Conservation (phyloP, 1,140 invertebrate genomes). For the Ylistrum balloti region DNA sequence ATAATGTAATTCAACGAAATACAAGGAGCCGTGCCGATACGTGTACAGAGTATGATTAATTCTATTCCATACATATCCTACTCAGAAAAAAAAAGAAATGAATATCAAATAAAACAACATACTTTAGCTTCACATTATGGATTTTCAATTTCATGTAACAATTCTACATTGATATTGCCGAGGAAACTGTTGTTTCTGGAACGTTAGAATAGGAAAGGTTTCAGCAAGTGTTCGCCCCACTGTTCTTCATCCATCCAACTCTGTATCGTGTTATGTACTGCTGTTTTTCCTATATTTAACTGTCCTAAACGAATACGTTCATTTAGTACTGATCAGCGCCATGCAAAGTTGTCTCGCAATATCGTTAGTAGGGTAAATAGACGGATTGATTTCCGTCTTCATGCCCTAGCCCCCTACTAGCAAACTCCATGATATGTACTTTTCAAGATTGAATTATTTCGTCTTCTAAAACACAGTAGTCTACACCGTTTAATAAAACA, state of each 20-base stretch:
- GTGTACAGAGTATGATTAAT: no score
- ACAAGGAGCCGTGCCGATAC: no score
- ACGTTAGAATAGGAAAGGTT: no score
- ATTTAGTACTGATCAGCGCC: slow-evolving; percentile 6
- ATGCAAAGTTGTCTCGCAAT: background rate
- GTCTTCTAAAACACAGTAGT: background rate
- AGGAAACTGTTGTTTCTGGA: no score
- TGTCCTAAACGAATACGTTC: background rate
- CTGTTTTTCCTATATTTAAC: background rate
- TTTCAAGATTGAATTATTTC: slow-evolving; percentile 22
- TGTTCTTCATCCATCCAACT: background rate
- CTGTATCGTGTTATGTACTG: background rate
- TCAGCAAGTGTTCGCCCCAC: no score
- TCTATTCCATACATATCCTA: no score
- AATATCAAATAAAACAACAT: no score
- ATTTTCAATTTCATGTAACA: no score
- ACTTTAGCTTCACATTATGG: no score
- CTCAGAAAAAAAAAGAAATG: no score
- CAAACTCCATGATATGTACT: slow-evolving; percentile 6
- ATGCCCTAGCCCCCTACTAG: background rate
- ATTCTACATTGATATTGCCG: no score
- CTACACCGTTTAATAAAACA: slow-evolving; percentile 39
- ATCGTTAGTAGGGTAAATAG: background rate
- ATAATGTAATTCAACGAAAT: no score
- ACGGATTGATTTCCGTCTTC: slow-evolving; percentile 19